Evolutionary conservation across 2,113 vertebrate genomes (phyloP).

Genomic region (Centropus unirufus): DNA sequence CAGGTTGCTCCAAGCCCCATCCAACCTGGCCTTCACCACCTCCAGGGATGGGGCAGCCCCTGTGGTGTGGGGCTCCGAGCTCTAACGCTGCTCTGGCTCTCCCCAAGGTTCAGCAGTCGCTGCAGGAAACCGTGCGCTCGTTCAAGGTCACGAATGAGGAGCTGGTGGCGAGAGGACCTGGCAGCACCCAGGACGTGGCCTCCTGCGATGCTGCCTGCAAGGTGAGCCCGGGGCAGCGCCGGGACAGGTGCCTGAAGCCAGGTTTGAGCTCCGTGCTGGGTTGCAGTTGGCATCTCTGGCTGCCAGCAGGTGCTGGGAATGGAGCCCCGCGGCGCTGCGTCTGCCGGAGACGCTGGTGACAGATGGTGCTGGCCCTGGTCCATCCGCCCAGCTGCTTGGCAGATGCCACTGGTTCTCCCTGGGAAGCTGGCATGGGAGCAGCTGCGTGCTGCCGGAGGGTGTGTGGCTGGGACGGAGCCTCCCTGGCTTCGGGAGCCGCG

Average conservation of each 20-base stretch:
- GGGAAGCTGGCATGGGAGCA: rapidly evolving
- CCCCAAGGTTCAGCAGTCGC: slow-evolving; percentile 82
- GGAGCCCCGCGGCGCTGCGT: rapidly evolving
- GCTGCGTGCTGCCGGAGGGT: rapidly evolving
- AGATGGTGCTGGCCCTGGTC: background rate
- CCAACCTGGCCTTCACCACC: too few species aligned
- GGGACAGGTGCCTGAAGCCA: rapidly evolving
- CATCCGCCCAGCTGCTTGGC: background rate
- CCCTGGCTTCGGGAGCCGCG: rapidly evolving
- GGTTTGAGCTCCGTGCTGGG: rapidly evolving
- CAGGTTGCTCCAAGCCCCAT: too few species aligned
- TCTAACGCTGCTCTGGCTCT: background rate
- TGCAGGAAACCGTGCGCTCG: slow-evolving; percentile 89
- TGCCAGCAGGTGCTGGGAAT: rapidly evolving
- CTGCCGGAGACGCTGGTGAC: background rate
- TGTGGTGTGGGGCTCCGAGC: too few species aligned
- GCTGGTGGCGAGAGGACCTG: slow-evolving; percentile 70
- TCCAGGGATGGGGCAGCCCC: too few species aligned
- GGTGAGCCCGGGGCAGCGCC: slow-evolving; percentile 58
- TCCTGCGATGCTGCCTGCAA: slow-evolving; percentile 84
- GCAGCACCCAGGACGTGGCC: slow-evolving; percentile 65
- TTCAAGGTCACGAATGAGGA: slow-evolving; percentile 93
- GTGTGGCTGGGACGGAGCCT: rapidly evolving
- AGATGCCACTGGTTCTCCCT: background rate
- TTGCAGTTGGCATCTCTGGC: background rate